A percentile compares a stretch with the other conserved stretches of the same genome.
These are phyloP conservation scores for Poeciliopsis infans DNA, from an alignment of 2,797 vertebrate genomes.

Conservation along the genomic window DNA sequence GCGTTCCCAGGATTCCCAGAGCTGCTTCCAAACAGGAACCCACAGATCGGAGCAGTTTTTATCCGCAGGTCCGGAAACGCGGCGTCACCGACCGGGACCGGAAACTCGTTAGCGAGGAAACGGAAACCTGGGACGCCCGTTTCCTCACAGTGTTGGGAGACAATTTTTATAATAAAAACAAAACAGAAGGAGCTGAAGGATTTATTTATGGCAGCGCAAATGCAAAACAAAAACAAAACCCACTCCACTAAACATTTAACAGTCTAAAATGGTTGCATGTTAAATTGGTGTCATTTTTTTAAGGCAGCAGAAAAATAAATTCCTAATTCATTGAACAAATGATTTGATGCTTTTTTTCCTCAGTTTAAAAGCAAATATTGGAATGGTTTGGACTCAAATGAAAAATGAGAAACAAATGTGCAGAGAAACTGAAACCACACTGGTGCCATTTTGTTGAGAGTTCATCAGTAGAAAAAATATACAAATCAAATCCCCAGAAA, in stretches of 20 bases:
- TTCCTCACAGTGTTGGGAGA: background rate
- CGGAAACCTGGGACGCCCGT: background rate
- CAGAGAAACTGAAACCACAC: background rate
- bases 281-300: background rate
- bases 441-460: too few species aligned
- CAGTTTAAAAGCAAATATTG: background rate
- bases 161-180: background rate
- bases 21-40: constrained; percentile 17
- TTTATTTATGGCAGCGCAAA: background rate
- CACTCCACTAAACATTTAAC: background rate
- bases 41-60: constrained; percentile 32
- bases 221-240: background rate
- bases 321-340: background rate
- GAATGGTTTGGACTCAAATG: background rate
- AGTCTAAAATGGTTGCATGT: background rate
- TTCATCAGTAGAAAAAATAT: background rate
- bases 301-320: background rate
- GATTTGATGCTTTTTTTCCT: background rate
- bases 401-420: background rate
- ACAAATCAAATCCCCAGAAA: too few species aligned
- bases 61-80: constrained; percentile 11
- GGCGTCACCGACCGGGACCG: background rate
- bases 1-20: constrained; percentile 18
- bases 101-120: background rate
- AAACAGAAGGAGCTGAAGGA: background rate